Base-by-base conservation (phyloP, 2,797 vertebrate genomes). In the Neosilurus mollespiculum region DNA sequence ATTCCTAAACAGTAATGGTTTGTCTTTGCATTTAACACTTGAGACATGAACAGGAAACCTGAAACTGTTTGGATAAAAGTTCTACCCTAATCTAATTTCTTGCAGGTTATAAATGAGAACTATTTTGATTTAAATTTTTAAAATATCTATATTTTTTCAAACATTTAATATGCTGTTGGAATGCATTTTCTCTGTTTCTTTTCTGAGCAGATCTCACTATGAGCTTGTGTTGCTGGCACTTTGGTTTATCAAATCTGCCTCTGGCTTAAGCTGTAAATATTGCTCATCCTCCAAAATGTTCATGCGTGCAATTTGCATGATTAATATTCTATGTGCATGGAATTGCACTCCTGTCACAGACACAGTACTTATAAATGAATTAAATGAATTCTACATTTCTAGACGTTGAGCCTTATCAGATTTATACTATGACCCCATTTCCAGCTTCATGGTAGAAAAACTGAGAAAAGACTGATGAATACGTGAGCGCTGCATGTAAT, bases 61-160 rank as follows among this genome's bases (percentile, higher is more conserved):
- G 83, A 90, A 92, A 91, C 88, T 91, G 91, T 92, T 88, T 89
- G 87, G 91, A 84, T 81, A 85, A 89, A 83, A 86, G 64, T 87
- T 85, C 84, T 87, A 72, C 78, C 30, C 80, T 43, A 87, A 88
- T 85, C 49, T 81, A 64, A n/a, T 84, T 90, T 86, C 90, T 89
- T 87, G 77, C 56, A 90, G 87, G 89, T 92, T 87, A 89, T 24
- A 80, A 69, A 85, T 62, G 80, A 81, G 78, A 61, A 30, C 16
- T 56, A 56, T 26, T 0, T 30, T 1, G 10, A 24, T 71, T 71
- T 4, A 43, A 43, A 43, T 5, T 2, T 43, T 43, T 4, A 43
- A 43, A 43, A 43, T 43, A 43, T 43, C 43, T 43, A 43, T 70
- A 56, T 79, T 80, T 84, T 84, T 83, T 81, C 70, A 86, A 69